Conservation (phyloP, 1,140 invertebrate genomes). For the Tenebrio molitor region DNA sequence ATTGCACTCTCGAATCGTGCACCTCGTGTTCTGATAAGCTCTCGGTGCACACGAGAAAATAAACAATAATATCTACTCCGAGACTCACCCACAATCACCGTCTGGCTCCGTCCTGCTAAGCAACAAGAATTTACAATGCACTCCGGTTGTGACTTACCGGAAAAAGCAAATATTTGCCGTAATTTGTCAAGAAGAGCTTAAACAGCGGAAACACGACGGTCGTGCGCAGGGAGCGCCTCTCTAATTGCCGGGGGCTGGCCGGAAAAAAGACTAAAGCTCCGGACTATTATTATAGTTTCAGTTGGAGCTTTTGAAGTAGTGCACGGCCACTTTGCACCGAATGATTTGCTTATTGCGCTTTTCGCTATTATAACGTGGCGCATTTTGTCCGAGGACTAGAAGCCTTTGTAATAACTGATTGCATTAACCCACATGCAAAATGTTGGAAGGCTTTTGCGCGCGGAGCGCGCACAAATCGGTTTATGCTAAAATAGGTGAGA, state of each 20-base stretch:
- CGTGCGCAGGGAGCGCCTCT: background rate
- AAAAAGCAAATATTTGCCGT: constrained; percentile 43
- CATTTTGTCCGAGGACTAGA: constrained; percentile 24
- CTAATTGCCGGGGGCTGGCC: constrained; percentile 6
- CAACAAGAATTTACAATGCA: constrained; percentile 39
- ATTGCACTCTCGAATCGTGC: constrained; percentile 54
- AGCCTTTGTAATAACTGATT: constrained; percentile 39
- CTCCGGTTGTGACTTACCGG: constrained; percentile 16
- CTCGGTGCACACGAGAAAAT: constrained; percentile 28
- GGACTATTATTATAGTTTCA: constrained; percentile 31
- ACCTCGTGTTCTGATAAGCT: constrained; percentile 49
- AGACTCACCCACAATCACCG: constrained; percentile 41
- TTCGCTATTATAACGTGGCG: constrained; percentile 15
- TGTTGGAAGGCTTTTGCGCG: constrained; percentile 14
- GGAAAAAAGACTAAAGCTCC: constrained; percentile 2
- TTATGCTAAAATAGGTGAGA: constrained; percentile 33
- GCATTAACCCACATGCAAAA: constrained; percentile 33
- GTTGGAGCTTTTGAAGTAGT: constrained; percentile 24
- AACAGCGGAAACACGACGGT: constrained; percentile 6
- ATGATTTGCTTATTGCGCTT: constrained; percentile 29
- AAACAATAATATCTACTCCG: constrained; percentile 44
- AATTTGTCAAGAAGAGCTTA: constrained; percentile 40
- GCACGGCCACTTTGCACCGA: constrained; percentile 16
- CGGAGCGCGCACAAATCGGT: constrained; percentile 28
- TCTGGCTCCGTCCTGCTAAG: constrained; percentile 38